Conservation (phyloP, 2,888 invertebrate genomes). For the Copidosoma aretas region DNA sequence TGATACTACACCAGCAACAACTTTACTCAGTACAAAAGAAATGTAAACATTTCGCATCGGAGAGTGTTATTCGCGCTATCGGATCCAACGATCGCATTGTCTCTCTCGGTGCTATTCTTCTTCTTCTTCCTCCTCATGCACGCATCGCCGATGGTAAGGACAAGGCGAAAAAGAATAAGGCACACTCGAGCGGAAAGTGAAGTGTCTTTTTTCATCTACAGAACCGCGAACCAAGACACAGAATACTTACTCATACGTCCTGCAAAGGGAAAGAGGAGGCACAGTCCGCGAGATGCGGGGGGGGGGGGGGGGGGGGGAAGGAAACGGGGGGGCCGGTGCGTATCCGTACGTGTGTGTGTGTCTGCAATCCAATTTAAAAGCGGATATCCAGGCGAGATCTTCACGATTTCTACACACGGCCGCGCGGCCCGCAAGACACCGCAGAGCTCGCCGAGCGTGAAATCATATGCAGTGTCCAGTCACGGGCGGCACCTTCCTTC, state of each 20-base stretch:
- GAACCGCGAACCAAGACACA: conserved; percentile 9
- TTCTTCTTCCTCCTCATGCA: too few relatives aligned
- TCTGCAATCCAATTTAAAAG: conserved; percentile 59
- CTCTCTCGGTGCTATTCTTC: conserved; percentile 15
- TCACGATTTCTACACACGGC: conserved; percentile 63
- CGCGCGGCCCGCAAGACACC: conserved; percentile 56
- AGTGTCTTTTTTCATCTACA: conserved; percentile 32
- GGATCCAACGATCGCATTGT: conserved; percentile 23
- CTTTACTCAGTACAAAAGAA: conserved; percentile 17
- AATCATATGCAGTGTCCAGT: conserved; percentile 63
- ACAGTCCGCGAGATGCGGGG: neutral
- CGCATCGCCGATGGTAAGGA: too few relatives aligned
- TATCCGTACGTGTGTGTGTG: conserved; percentile 34
- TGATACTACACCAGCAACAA: too few relatives aligned
- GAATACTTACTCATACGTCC: neutral
- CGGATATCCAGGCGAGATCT: conserved; percentile 62
- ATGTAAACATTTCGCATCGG: conserved; percentile 38
- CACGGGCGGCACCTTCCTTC: conserved; percentile 61
- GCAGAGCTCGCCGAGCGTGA: conserved; percentile 57
- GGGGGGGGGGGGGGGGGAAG: conserved; percentile 20
- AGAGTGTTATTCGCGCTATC: conserved; percentile 22
- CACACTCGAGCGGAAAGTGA: neutral
- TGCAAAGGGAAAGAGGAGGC: neutral
- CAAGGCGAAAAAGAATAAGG: too few relatives aligned
- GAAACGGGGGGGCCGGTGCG: conserved; percentile 31